Conservation (phyloP, 2,888 invertebrate species). For the Ptycholaimellus sp. region DNA sequence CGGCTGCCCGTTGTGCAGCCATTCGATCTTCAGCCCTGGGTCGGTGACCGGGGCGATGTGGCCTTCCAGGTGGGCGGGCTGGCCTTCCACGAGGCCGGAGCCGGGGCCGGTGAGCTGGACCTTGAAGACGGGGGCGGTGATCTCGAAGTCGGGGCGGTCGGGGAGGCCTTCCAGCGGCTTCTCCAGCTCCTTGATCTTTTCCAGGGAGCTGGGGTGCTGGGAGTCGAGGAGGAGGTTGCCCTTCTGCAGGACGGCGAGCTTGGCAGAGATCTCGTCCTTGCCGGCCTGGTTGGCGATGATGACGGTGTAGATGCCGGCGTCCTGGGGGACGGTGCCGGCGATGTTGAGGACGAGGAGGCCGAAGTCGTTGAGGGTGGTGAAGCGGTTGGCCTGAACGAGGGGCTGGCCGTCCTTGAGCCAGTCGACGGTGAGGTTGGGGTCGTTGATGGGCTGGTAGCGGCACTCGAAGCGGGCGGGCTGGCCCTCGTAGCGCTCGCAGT, state of each 20-base stretch:
- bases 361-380: slow-evolving; percentile 73
- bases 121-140: too few relatives aligned
- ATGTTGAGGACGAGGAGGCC: slow-evolving; percentile 72
- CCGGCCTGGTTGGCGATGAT: too few relatives aligned
- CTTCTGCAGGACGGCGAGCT: too few relatives aligned
- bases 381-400: slow-evolving; percentile 35
- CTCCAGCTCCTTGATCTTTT: slow-evolving; percentile 63
- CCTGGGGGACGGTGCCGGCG: slow-evolving; percentile 20
- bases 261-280: too few relatives aligned
- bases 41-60: slow-evolving; percentile 78
- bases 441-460: slow-evolving; percentile 63
- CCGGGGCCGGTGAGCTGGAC: slow-evolving; percentile 57
- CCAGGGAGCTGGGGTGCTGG: slow-evolving; percentile 70
- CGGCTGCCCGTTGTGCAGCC: slow-evolving; percentile 53
- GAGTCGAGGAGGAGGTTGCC: slow-evolving; percentile 44
- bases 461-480: slow-evolving; percentile 86
- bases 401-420: slow-evolving; percentile 50
- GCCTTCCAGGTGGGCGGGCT: slow-evolving; percentile 86
- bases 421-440: slow-evolving; percentile 46
- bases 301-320: not conserved
- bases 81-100: slow-evolving; percentile 68
- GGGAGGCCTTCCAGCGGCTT: too few relatives aligned
- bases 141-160: too few relatives aligned
- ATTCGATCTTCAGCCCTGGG: slow-evolving; percentile 45
- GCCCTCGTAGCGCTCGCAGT: slow-evolving; percentile 62